phyloP scores from a whole-genome alignment of 2,888 invertebrate species.

The Oscheius sp. region DNA sequence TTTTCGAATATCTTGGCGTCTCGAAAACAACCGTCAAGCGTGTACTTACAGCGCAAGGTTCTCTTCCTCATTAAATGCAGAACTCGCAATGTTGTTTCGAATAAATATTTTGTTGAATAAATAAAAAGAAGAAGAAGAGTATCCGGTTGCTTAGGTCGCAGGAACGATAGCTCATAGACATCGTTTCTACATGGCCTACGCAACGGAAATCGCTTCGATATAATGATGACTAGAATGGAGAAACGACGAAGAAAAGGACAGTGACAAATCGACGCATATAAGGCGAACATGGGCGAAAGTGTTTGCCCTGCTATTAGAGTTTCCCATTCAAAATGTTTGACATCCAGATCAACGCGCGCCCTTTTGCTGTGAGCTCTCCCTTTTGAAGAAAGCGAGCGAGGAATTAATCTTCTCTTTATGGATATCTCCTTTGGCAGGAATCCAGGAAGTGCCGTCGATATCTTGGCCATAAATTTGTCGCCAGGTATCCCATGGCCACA shows the following conservation, averaged over 20 bases:
- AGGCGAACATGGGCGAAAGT: conserved; percentile 34
- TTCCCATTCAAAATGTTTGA: conserved; percentile 36
- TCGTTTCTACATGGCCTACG: conserved; percentile 36
- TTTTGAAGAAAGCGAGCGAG: too few species aligned
- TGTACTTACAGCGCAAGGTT: too few species aligned
- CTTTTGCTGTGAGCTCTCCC: conserved; percentile 2
- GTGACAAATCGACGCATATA: conserved; percentile 16
- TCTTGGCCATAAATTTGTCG: background rate
- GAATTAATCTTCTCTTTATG: too few species aligned
- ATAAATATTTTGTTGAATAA: too few species aligned
- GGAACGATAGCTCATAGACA: conserved; percentile 5
- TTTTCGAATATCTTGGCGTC: conserved; percentile 7
- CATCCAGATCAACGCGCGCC: conserved; percentile 35
- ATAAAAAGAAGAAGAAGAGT: too few species aligned
- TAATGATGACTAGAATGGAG: background rate
- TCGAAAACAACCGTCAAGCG: too few species aligned
- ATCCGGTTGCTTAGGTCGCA: conserved; percentile 28
- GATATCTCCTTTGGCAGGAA: background rate
- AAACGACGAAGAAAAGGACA: background rate
- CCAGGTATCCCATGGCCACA: background rate
- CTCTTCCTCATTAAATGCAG: too few species aligned
- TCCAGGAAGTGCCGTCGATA: background rate
- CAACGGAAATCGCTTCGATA: conserved; percentile 2
- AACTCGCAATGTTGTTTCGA: background rate
- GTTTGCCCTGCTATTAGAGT: conserved; percentile 35